These are phyloP conservation scores for Coturnix japonica DNA, from an alignment of 2,113 vertebrate genomes.

Conservation along the genomic window DNA sequence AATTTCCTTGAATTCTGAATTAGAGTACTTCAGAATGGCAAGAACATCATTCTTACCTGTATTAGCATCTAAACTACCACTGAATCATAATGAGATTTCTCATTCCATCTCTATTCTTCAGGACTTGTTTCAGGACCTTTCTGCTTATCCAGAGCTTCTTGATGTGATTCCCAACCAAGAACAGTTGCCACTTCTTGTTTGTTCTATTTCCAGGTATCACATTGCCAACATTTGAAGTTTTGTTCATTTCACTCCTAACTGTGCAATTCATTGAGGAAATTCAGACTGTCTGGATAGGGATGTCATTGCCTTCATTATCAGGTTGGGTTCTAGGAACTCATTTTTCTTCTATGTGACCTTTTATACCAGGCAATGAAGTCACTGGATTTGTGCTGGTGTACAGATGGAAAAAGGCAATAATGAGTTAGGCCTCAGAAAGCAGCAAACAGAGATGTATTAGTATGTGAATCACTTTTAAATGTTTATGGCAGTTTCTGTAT, in stretches of 20 bases:
- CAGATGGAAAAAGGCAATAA: not conserved
- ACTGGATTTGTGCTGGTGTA: constrained; percentile 10
- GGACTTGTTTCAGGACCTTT: not conserved
- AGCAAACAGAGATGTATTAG: not conserved
- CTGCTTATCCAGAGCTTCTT: not conserved
- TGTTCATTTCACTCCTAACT: not conserved
- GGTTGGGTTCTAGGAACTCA: not conserved
- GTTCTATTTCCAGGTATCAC: not conserved
- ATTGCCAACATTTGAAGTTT: not conserved
- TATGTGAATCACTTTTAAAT: constrained; percentile 15
- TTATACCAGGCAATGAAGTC: not conserved
- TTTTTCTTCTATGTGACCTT: constrained; percentile 31
- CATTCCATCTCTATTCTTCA: not conserved
- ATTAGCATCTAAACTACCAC: not conserved
- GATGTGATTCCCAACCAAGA: not conserved
- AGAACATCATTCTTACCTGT: not conserved
- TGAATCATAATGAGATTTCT: not conserved
- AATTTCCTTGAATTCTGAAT: constrained; percentile 9
- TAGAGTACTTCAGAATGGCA: not conserved
- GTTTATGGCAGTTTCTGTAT: not conserved
- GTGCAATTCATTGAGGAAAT: not conserved
- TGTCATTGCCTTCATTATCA: not conserved
- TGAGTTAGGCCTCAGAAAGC: not conserved
- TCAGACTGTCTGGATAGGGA: not conserved
- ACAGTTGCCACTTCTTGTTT: not conserved